Percentiles rank a stretch among this genome's conserved stretches.
Evolutionary conservation across 2,888 invertebrate species (phyloP).

Genomic region (Macropis europaea): DNA sequence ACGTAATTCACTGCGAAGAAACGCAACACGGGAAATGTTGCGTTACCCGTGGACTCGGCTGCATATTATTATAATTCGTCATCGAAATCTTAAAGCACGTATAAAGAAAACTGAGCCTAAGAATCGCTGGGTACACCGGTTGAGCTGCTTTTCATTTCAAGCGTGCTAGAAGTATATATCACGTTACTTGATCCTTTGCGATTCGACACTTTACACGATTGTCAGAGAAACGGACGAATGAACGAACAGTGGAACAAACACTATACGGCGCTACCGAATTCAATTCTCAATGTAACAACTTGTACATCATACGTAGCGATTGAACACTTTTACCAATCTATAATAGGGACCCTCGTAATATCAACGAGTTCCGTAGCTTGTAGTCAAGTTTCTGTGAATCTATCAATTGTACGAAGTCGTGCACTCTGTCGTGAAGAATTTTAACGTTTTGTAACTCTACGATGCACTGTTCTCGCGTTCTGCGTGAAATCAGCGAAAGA

Average conservation of each 20-base stretch:
- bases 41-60: background rate
- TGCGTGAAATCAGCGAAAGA: background rate
- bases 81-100: background rate
- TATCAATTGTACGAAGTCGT: background rate
- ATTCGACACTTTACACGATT: constrained; percentile 1
- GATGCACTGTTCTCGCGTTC: background rate
- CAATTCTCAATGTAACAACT: constrained; percentile 32
- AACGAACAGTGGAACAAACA: constrained; percentile 28
- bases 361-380: background rate
- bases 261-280: constrained; percentile 33
- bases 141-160: background rate
- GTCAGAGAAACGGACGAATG: background rate
- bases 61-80: constrained; percentile 4
- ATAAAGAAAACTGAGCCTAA: constrained; percentile 18
- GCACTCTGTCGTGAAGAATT: too few relatives aligned
- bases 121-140: background rate
- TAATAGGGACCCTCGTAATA: constrained; percentile 7
- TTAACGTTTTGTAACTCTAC: constrained; percentile 10
- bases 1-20: constrained; percentile 11
- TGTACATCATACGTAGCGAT: constrained; percentile 11
- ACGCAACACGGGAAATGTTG: background rate
- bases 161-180: background rate
- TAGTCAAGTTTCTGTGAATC: background rate
- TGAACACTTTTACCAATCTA: constrained; percentile 16
- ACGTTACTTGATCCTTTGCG: background rate